Base-by-base conservation (phyloP, 1,140 invertebrate genomes). In the Bursaphelenchus mucronatus region DNA sequence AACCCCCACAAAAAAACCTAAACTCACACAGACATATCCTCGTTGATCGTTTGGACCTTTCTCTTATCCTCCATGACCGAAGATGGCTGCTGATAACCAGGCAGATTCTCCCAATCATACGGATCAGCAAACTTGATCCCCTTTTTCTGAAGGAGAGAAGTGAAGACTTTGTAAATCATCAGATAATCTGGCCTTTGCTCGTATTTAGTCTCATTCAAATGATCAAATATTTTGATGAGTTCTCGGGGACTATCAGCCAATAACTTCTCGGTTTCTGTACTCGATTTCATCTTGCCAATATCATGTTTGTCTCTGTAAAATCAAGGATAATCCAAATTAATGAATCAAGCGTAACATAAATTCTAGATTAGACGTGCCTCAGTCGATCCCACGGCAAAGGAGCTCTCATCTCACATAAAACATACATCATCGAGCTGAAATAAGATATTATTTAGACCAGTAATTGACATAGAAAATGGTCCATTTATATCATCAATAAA, bases 121-220 rank as follows among this genome's bases (percentile, higher is more conserved):
- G 53, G 53, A 45, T 55, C 53, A 5, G 2, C n/a, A 13, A 30
- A n/a, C 19, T 55, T 55, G 53, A 21, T 30, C 15, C 49, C 53
- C n/a, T 55, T 55, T 15, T n/a, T 21, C 13, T n/a, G 21, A 55
- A 63, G 45, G 19, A 53, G 43, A 57, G 30, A 49, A 6, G 45
- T 43, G 40, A 63, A 63, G 9, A 46, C 49, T 5, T 41, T 55
- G 19, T 21, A 63, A 17, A 59, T 61, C 11, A 61, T n/a, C 11
- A 44, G 11, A 52, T 74, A 74, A 62, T 74, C 65, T 2, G 71
- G 71, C 2, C 71, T 44, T 11, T 13, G 45, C 8, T 61, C 50
- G 57, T 71, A 74, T 30, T 56, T 41, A 8, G 70, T 46, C 49
- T 17, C 17, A 13, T 52, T 8, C 11, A 63, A 44, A 63, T 63